Percentiles rank a stretch among this genome's conserved stretches.
These are phyloP conservation scores for Drosophila testacea DNA, from an alignment of 2,888 invertebrate genomes.

Conservation along the genomic window DNA sequence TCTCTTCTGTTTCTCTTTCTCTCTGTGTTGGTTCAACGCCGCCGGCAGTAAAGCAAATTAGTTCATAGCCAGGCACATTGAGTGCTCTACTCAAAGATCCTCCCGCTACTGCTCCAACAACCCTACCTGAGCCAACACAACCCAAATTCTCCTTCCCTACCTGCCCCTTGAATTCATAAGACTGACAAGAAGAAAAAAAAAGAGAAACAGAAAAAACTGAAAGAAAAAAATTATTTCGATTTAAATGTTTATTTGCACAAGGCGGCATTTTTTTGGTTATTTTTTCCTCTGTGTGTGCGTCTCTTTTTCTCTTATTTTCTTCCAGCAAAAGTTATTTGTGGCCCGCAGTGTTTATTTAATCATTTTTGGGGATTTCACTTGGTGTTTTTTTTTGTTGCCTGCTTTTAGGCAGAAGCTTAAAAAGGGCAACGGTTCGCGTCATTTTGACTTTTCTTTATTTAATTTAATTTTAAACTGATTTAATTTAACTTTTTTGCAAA, in stretches of 20 bases:
- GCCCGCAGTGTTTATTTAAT: slow-evolving; percentile 70
- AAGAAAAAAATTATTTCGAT: slow-evolving; percentile 57
- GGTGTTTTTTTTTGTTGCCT: slow-evolving; percentile 13
- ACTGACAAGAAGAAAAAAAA: slow-evolving; percentile 3
- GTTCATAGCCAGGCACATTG: slow-evolving; percentile 68
- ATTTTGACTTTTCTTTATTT: slow-evolving; percentile 51
- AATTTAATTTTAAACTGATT: slow-evolving; percentile 76
- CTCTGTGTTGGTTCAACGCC: slow-evolving; percentile 47
- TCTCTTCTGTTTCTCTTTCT: slow-evolving; percentile 18
- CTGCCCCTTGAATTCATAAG: slow-evolving; percentile 1
- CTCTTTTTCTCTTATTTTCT: slow-evolving; percentile 2
- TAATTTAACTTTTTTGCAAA: slow-evolving; percentile 63
- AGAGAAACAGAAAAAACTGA: background rate
- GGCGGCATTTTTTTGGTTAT: slow-evolving; percentile 30
- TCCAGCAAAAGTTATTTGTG: slow-evolving; percentile 36
- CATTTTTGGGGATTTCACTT: slow-evolving; percentile 31
- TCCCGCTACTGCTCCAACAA: background rate
- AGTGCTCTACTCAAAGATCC: slow-evolving; percentile 64
- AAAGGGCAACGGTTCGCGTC: slow-evolving; percentile 38
- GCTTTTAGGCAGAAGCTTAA: slow-evolving; percentile 23
- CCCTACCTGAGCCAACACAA: slow-evolving; percentile 4
- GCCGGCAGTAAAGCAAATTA: slow-evolving; percentile 73
- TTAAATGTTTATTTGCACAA: slow-evolving; percentile 71
- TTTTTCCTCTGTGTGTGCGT: slow-evolving; percentile 7
- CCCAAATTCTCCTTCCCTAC: background rate